Conservation (phyloP, 2,113 vertebrate genomes). For the Oreochromis aureus region DNA sequence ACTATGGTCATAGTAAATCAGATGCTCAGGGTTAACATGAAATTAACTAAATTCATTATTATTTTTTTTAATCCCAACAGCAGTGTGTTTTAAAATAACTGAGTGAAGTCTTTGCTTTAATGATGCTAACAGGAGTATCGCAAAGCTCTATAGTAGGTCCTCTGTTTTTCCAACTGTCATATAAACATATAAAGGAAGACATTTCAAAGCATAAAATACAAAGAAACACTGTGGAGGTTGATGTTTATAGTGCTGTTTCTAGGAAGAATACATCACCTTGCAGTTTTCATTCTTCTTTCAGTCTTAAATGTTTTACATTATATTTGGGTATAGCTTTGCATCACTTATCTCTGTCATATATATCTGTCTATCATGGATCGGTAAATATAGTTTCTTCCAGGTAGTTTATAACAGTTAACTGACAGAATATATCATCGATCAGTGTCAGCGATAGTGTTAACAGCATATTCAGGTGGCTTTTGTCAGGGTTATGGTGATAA, state of each 20-base stretch:
- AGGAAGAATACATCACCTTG: accelerated
- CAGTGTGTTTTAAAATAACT: neutral
- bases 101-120: neutral
- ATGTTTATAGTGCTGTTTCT: neutral
- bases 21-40: accelerated
- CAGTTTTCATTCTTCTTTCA: neutral
- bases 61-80: neutral
- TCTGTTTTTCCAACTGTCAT: neutral
- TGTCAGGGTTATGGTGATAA: neutral
- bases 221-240: neutral
- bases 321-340: neutral
- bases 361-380: accelerated
- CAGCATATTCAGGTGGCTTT: neutral
- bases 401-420: neutral
- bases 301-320: neutral
- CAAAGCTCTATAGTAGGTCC: neutral
- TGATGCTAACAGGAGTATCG: neutral
- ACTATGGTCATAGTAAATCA: neutral
- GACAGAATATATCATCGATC: accelerated
- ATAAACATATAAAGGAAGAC: neutral
- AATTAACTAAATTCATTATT: neutral
- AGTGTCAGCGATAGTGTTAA: neutral
- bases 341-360: neutral
- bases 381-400: neutral
- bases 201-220: neutral